Evolutionary conservation across 2,797 vertebrate genomes (phyloP).

Genomic region (Peromyscus aztecus): DNA sequence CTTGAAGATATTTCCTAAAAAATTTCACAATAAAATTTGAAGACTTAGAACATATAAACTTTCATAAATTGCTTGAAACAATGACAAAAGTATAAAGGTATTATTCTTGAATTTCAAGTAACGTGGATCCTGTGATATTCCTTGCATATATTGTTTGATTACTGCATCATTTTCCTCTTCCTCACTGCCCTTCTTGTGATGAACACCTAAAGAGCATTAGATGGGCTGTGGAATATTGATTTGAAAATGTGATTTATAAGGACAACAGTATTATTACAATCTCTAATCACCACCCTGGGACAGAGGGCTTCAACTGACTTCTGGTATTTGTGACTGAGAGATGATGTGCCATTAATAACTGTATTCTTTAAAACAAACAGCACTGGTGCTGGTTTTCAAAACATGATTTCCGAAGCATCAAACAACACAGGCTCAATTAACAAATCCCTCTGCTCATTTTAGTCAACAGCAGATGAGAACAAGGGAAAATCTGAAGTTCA

Average conservation of each 20-base stretch:
- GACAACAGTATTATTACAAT: background rate
- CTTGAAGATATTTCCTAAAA: background rate
- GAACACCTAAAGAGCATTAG: background rate
- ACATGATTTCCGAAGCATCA: background rate
- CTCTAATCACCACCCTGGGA: background rate
- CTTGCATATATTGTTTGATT: background rate
- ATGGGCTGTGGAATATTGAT: background rate
- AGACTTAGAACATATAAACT: background rate
- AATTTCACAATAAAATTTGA: background rate
- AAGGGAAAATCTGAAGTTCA: background rate
- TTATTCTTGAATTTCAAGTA: background rate
- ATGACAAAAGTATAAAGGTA: background rate
- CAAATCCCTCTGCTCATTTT: background rate
- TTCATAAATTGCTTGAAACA: background rate
- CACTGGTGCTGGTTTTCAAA: background rate
- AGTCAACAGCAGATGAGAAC: background rate
- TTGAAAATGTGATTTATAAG: background rate
- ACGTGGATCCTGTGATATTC: background rate
- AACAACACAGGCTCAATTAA: background rate
- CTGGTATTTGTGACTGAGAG: background rate
- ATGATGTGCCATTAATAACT: background rate
- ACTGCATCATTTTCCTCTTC: background rate
- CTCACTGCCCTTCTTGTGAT: background rate
- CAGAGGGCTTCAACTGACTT: background rate
- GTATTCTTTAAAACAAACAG: background rate